A percentile compares a stretch with the other conserved stretches of the same genome.
Evolutionary conservation across 2,888 invertebrate genomes (phyloP).

Genomic region (Andrena flavipes): DNA sequence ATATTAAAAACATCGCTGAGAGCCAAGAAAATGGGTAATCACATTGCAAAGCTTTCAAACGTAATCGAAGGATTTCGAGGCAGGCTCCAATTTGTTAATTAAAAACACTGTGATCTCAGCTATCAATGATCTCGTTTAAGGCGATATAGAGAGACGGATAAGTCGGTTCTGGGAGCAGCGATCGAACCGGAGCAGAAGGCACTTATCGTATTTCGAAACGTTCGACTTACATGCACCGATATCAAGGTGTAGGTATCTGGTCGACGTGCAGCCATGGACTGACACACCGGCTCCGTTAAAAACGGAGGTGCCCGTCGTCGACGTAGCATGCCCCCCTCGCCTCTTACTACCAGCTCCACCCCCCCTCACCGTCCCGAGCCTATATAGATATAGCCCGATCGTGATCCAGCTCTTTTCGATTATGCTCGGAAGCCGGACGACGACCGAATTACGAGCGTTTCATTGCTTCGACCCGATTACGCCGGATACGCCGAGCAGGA

Average conservation of each 20-base stretch:
- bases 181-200: conserved; percentile 18
- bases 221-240: conserved; percentile 70
- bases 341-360: conserved; percentile 45
- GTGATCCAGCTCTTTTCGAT: conserved; percentile 42
- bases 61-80: too few relatives aligned
- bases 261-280: conserved; percentile 75
- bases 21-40: too few relatives aligned
- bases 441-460: conserved; percentile 28
- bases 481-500: neutral
- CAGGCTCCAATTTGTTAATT: neutral
- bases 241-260: conserved; percentile 69
- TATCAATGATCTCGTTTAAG: neutral
- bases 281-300: conserved; percentile 68
- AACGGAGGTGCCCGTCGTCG: conserved; percentile 64
- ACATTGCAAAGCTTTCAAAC: too few relatives aligned
- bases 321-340: conserved; percentile 45
- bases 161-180: conserved; percentile 18
- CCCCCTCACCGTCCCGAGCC: conserved; percentile 37
- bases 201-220: conserved; percentile 43
- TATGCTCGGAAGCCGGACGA: conserved; percentile 6
- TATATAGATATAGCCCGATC: conserved; percentile 26
- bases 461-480: conserved; percentile 50
- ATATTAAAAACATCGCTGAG: too few relatives aligned
- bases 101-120: neutral
- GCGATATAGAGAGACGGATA: neutral